Base-by-base conservation (phyloP, 92 coral and sea anemone genomes). In the Desmophyllum pertusum region DNA sequence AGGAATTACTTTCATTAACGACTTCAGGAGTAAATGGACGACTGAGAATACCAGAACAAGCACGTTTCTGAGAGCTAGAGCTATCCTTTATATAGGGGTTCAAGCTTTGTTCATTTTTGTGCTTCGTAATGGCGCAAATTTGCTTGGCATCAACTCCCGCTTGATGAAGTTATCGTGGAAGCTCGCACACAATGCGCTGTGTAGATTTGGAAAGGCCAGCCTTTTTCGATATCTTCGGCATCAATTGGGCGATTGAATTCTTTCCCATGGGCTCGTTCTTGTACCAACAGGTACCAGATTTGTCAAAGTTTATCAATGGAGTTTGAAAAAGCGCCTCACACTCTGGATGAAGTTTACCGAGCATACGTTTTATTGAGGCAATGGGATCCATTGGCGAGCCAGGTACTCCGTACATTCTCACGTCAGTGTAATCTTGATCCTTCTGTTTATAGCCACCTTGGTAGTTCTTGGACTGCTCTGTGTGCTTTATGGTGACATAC, bases 111-210 rank as follows among this genome's bases (percentile, higher is more conserved):
- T 82, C 68, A 69, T 82, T 69, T 46, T 82, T 70, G 67, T 70
- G 79, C 70, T 70, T 82, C 29, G 86, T 82, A 48, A 82, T 42
- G 51, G 79, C 63, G 55, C 87, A 83, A 72, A 72, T 83, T 61
- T 73, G 80, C 74, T 83, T 72, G 42, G 86, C 74, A 68, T 69
- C 78, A 68, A 81, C 86, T 43, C 86, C 86, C 35, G 86, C 86
- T 36, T 81, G 86, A 68, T 65, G 74, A 65, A 70, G 86, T 69
- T 38, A 81, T 69, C 7, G 78, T 69, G 29, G 78, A 69, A 41
- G 76, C 75, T 62, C 75, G 48, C 37, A 41, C 72, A n/a, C n/a
- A n/a, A n/a, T n/a, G 63, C 83, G 55, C 30, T 80, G 85, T 65
- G 85, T 55, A 21, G 76, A 63, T 39, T 80, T 52, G 31, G 85